Evolutionary conservation across 2,113 vertebrate species (phyloP).

Genomic region (Lycaon pictus): DNA sequence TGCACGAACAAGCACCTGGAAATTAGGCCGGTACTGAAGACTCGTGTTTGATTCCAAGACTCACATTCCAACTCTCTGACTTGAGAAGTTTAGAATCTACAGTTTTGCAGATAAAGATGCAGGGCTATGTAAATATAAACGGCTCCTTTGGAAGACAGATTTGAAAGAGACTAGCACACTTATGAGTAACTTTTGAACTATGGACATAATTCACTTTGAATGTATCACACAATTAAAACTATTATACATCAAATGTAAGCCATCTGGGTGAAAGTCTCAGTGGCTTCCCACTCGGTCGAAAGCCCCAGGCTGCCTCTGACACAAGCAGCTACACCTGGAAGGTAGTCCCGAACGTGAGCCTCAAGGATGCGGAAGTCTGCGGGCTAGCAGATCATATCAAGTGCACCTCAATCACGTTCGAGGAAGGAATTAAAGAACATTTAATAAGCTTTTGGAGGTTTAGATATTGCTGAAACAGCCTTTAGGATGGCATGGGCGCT

Average conservation of each 20-base stretch:
- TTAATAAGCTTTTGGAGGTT: slow-evolving; percentile 63
- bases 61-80: not conserved
- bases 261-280: not conserved
- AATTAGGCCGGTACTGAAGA: not conserved
- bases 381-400: slow-evolving; percentile 63
- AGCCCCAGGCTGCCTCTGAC: slow-evolving; percentile 46
- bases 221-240: slow-evolving; percentile 52
- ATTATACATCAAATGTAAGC: slow-evolving; percentile 51
- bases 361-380: slow-evolving; percentile 38
- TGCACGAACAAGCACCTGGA: slow-evolving; percentile 37
- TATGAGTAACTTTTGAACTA: slow-evolving; percentile 61
- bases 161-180: slow-evolving; percentile 55
- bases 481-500: slow-evolving; percentile 30
- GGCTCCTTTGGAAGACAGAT: slow-evolving; percentile 44
- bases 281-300: slow-evolving; percentile 60
- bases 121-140: slow-evolving; percentile 40
- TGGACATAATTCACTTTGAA: slow-evolving; percentile 57
- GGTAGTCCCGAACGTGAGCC: not conserved
- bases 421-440: slow-evolving; percentile 65
- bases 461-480: slow-evolving; percentile 61
- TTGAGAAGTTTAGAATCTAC: not conserved
- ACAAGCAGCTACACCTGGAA: slow-evolving; percentile 61
- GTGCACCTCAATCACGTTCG: slow-evolving; percentile 56
- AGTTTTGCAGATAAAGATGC: slow-evolving; percentile 35
- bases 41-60: slow-evolving; percentile 45